Conservation (phyloP, 2,113 vertebrate genomes). For the Clarias magur region DNA sequence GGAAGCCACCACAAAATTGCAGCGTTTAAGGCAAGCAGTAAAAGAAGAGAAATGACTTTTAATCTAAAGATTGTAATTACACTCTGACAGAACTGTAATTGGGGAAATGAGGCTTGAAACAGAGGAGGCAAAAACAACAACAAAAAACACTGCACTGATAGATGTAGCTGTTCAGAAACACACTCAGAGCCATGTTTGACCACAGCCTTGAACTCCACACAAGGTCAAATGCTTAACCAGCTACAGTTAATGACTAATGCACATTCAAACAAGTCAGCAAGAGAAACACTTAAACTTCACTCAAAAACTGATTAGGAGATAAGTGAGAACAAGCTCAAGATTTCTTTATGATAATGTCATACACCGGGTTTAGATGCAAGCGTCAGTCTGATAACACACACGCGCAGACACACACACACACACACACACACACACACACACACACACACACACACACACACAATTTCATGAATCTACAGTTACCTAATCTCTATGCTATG, state of each 20-base stretch:
- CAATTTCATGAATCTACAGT: neutral
- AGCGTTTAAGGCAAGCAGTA: constrained; percentile 65
- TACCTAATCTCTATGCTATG: neutral
- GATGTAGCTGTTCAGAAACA: neutral
- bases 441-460: neutral
- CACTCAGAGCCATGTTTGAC: constrained; percentile 36
- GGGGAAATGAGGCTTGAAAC: constrained; percentile 71
- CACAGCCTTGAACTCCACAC: constrained; percentile 47
- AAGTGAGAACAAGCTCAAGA: constrained; percentile 4
- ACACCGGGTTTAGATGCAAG: neutral
- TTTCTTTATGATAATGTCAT: neutral
- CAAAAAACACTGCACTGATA: neutral
- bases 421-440: neutral
- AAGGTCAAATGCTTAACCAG: constrained; percentile 57
- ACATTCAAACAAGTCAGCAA: constrained; percentile 39
- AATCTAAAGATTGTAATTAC: constrained; percentile 78
- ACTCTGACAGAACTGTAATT: constrained; percentile 72
- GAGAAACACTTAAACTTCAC: constrained; percentile 33
- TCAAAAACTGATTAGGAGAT: constrained; percentile 37
- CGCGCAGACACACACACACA: neutral
- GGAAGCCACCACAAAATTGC: constrained; percentile 70
- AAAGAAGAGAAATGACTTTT: constrained; percentile 69
- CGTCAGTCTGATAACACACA: neutral
- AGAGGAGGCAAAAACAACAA: constrained; percentile 49
- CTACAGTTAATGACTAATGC: constrained; percentile 52